Conservation (phyloP, 1,140 invertebrate genomes). For the Apis mellifera region Amel_HAv3.1 CM009941.2:11678001-11678500, state of each 20-base stretch:
- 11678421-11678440: conserved; percentile 18
- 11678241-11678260: conserved; percentile 17
- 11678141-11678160: conserved; percentile 58
- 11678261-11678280: neutral
- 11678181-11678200: conserved; percentile 54
- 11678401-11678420: conserved; percentile 36
- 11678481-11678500: neutral
- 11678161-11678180: conserved; percentile 62
- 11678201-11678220: conserved; percentile 57
- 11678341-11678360: neutral
- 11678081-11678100: neutral
- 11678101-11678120: conserved; percentile 42
- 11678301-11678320: neutral
- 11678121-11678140: conserved; percentile 49
- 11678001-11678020: neutral
- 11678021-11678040: neutral
- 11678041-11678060: neutral
- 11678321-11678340: neutral
- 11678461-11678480: neutral
- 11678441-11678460: conserved; percentile 10
- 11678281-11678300: neutral
- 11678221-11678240: conserved; percentile 36
- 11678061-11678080: neutral
- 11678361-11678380: neutral
- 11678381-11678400: conserved; percentile 5